Evolutionary conservation across 2,888 invertebrate species (phyloP).

Genomic region (Resseliella maxima): DNA sequence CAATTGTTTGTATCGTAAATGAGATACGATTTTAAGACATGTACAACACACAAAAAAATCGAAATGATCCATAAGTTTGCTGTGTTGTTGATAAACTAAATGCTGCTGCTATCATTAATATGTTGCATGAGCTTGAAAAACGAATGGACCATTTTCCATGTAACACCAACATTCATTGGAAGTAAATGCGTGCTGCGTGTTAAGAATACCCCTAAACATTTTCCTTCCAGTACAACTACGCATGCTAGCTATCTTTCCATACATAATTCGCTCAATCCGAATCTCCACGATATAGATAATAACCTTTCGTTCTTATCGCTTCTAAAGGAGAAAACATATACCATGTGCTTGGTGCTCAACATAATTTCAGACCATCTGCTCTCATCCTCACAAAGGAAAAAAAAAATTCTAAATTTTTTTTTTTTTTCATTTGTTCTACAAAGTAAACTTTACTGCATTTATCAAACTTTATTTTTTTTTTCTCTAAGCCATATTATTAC

Average conservation of each 20-base stretch:
- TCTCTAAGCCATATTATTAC: background rate
- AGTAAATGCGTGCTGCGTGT: background rate
- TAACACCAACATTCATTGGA: background rate
- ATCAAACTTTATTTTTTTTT: background rate
- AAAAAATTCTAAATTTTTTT: no score
- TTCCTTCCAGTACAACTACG: constrained; percentile 12
- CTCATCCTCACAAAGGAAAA: background rate
- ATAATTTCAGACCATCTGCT: background rate
- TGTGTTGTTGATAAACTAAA: constrained; percentile 29
- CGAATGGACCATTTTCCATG: constrained; percentile 35
- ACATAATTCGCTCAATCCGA: background rate
- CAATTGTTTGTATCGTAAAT: background rate
- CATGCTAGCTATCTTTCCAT: constrained; percentile 22
- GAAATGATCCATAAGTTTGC: constrained; percentile 18
- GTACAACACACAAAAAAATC: background rate
- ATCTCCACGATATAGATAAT: background rate
- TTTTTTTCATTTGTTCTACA: background rate
- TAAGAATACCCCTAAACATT: background rate
- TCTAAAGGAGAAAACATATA: background rate
- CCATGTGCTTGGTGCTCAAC: background rate
- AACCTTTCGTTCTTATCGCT: constrained; percentile 8
- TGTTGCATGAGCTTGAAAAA: background rate
- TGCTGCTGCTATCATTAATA: background rate
- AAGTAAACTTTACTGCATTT: background rate
- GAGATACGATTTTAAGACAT: background rate